These are phyloP conservation scores for Sesamia inferens DNA, from an alignment of 2,888 invertebrate species.

Conservation along the genomic window DNA sequence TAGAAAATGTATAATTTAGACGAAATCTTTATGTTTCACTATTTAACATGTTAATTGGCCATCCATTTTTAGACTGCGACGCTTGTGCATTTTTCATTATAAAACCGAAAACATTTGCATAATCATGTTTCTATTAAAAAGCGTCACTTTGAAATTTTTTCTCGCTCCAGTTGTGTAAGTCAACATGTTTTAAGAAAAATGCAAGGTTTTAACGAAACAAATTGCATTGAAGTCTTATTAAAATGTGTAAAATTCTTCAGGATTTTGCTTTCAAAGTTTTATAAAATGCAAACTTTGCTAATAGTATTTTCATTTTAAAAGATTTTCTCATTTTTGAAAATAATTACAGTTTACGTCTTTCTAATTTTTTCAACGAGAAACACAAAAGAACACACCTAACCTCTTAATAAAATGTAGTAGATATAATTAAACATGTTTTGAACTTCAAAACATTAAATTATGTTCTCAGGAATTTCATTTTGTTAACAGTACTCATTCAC, in stretches of 20 bases:
- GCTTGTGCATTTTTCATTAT: constrained; percentile 74
- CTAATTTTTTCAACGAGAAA: neutral
- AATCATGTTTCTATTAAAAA: constrained; percentile 67
- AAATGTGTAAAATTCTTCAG: constrained; percentile 38
- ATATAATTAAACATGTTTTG: neutral
- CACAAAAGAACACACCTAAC: too few relatives aligned
- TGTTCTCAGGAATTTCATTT: neutral
- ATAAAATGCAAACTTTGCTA: constrained; percentile 23
- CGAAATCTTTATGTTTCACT: constrained; percentile 56
- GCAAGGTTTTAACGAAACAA: constrained; percentile 33
- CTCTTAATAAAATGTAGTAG: neutral
- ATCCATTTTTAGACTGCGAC: constrained; percentile 67
- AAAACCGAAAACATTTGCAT: constrained; percentile 71
- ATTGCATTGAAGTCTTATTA: constrained; percentile 54
- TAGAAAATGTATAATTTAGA: constrained; percentile 30
- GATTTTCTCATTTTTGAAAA: constrained; percentile 16
- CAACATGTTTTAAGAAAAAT: constrained; percentile 37
- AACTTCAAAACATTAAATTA: neutral
- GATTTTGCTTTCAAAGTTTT: constrained; percentile 39
- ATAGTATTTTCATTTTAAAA: constrained; percentile 31
- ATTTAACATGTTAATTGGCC: constrained; percentile 75
- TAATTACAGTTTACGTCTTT: constrained; percentile 6
- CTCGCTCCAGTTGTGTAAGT: constrained; percentile 44
- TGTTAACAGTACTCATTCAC: neutral
- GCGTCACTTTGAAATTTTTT: constrained; percentile 56